phyloP scores from a whole-genome alignment of 2,113 vertebrate genomes.

The Alligator mississippiensis region DNA sequence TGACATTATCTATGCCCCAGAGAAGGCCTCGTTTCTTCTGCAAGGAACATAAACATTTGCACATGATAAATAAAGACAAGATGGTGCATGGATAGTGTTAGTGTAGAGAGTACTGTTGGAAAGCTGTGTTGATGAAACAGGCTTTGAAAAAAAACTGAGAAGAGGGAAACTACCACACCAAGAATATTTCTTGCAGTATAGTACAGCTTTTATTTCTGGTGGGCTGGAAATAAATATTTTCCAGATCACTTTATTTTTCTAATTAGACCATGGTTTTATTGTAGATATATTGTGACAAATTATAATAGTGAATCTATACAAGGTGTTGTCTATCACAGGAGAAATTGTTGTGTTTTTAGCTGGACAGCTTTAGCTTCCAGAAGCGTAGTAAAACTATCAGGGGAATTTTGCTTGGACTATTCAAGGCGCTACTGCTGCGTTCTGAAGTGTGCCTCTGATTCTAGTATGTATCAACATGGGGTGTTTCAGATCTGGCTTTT shows the following conservation, averaged over 20 bases:
- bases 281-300: no score
- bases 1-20: background rate
- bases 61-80: accelerated
- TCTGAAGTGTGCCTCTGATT: background rate
- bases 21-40: background rate
- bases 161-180: background rate
- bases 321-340: background rate
- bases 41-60: background rate
- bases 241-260: no score
- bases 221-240: background rate
- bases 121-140: background rate
- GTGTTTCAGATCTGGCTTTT: background rate
- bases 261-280: no score
- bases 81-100: background rate
- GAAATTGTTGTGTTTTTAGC: background rate
- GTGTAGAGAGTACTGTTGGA: background rate
- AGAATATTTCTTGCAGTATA: background rate
- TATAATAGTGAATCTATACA: no score
- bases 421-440: accelerated
- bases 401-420: background rate
- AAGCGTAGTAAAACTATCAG: accelerated
- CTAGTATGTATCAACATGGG: background rate
- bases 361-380: background rate
- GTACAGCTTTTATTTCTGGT: background rate
- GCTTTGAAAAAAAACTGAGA: background rate